A percentile compares a stretch with the other conserved stretches of the same genome.
Evolutionary conservation across 2,888 invertebrate genomes (phyloP).

Genomic region (Anagyrus pseudococci): DNA sequence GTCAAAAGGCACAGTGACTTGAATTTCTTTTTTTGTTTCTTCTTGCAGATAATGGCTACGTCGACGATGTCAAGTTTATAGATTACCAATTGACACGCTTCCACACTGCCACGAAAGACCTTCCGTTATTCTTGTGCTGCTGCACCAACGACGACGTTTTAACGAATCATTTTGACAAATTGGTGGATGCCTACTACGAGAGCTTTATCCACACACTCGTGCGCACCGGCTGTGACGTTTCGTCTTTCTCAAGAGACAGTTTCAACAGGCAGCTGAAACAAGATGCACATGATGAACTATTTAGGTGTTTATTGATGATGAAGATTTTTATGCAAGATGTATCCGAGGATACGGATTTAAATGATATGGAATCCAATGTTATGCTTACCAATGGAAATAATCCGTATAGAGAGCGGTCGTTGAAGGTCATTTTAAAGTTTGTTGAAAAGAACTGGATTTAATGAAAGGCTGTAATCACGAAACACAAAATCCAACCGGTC

Average conservation of each 20-base stretch:
- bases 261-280: conserved; percentile 45
- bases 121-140: conserved; percentile 66
- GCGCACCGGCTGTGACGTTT: conserved; percentile 58
- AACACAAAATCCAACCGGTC: too few species aligned
- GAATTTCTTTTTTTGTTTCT: too few species aligned
- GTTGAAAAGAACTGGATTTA: conserved; percentile 1
- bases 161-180: conserved; percentile 62
- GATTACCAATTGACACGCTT: conserved; percentile 68
- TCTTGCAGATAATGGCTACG: too few species aligned
- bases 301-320: conserved; percentile 41
- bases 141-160: conserved; percentile 63
- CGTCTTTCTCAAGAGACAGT: conserved; percentile 42
- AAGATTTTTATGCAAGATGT: conserved; percentile 37
- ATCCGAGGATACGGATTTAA: conserved; percentile 24
- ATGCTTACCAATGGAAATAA: not conserved
- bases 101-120: conserved; percentile 64
- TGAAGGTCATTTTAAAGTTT: conserved; percentile 4
- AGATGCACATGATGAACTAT: conserved; percentile 47
- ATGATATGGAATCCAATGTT: conserved; percentile 48
- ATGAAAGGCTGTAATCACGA: too few species aligned
- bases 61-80: conserved; percentile 67
- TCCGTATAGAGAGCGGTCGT: conserved; percentile 3
- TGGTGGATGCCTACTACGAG: conserved; percentile 65
- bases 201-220: conserved; percentile 61
- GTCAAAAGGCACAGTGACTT: too few species aligned